Evolutionary conservation across 2,797 vertebrate species (phyloP), one percentile per base, ranked within the genome.

Genomic region (Catostomus latipinnis): DNA sequence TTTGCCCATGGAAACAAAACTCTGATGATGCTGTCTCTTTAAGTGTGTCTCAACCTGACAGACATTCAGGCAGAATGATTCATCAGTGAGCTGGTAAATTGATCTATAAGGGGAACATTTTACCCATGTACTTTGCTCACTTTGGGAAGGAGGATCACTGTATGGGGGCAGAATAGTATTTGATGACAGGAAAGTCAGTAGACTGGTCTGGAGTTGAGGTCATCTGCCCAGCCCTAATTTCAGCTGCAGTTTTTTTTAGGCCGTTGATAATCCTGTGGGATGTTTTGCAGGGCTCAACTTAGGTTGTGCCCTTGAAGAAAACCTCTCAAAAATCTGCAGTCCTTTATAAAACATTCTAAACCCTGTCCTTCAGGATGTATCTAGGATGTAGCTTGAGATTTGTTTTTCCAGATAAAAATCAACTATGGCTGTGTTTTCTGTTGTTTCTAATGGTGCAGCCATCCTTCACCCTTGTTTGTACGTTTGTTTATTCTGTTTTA

Each of bases 81-180:
- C 87, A 80, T 85, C 80, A 73, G 83, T 83, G 50, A 14, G 78
- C 74, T 0, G 49, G 87, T 90, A 90, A 92, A 92, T 57, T 82
- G 87, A 93, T 92, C 89, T 86, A 83, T 89, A 89, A 86, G 70
- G 65, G 83, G 84, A 81, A 88, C 88, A 88, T 89, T 77, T 89
- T 86, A 91, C 88, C 88, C 71, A 78, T 68, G 84, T 90, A 83
- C 89, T 86, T 79, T 86, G 88, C 89, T 91, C 82, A 84, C 58
- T 68, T 74, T 22, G 46, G 68, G 46, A 72, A n/a, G 22, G n/a
- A 73, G 70, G 75, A 87, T 81, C 80, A 76, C 70, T 13, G 61
- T 71, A 87, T 69, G 81, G 43, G 2, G n/a, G 71, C 34, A n/a
- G 52, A 82, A 82, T 83, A 81, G 81, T 81, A 81, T 85, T 82